Evolutionary conservation across 2,888 invertebrate genomes (phyloP).

Genomic region (Lochmaea capreae): DNA sequence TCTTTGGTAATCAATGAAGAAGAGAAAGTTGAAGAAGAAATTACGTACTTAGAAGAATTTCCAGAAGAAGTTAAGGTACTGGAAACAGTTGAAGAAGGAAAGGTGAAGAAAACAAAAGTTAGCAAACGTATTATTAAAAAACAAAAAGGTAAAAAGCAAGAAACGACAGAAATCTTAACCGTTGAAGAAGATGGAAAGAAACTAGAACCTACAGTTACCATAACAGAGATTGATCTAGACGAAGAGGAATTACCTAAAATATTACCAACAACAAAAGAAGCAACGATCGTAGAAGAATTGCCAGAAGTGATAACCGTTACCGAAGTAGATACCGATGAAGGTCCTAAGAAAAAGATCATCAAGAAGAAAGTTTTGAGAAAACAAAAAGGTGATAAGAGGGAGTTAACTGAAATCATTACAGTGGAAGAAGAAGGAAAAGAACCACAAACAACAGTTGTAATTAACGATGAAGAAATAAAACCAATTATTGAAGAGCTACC

Average conservation of each 20-base stretch:
- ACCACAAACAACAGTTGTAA: conserved; percentile 55
- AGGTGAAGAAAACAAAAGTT: conserved; percentile 48
- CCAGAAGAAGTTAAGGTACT: conserved; percentile 50
- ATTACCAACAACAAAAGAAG: conserved; percentile 52
- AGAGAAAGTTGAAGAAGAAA: conserved; percentile 40
- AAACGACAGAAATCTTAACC: conserved; percentile 56
- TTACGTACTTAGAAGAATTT: conserved; percentile 46
- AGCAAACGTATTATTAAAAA: conserved; percentile 61
- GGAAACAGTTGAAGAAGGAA: conserved; percentile 42
- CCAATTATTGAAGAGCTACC: conserved; percentile 53
- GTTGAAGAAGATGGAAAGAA: conserved; percentile 56
- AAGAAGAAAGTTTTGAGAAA: conserved; percentile 51
- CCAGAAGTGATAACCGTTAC: conserved; percentile 48
- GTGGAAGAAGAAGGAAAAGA: conserved; percentile 59
- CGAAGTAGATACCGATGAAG: conserved; percentile 42
- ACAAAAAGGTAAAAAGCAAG: conserved; percentile 58
- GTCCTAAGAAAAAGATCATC: conserved; percentile 48
- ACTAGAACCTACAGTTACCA: conserved; percentile 51
- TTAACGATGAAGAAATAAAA: conserved; percentile 51
- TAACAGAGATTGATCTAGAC: conserved; percentile 52
- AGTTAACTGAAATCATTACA: conserved; percentile 56
- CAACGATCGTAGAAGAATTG: conserved; percentile 58
- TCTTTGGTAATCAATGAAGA: conserved; percentile 51
- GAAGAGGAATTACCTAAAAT: conserved; percentile 52
- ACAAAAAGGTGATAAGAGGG: conserved; percentile 58